These are phyloP conservation scores for Dromas ardeola DNA, from an alignment of 2,113 vertebrate genomes.

Conservation along the genomic window DNA sequence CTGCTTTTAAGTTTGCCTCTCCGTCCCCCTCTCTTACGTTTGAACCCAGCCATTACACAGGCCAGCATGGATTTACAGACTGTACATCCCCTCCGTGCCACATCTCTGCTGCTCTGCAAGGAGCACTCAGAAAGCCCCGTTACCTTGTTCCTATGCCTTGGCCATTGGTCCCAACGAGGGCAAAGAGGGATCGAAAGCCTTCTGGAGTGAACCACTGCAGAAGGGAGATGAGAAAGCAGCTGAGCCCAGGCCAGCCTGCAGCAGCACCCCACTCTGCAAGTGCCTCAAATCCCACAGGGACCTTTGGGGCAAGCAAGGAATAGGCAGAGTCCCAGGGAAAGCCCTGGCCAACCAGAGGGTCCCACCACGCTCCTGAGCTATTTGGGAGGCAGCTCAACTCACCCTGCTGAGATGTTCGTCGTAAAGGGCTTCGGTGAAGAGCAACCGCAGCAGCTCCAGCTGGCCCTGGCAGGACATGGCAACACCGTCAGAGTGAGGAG, in stretches of 20 bases:
- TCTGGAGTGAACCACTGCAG: slow-evolving; percentile 94
- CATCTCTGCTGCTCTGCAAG: not conserved
- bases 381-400: slow-evolving; percentile 24
- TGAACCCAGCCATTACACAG: not conserved
- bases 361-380: not conserved
- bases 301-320: not conserved
- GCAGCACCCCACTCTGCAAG: not conserved
- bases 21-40: accelerated
- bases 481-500: not conserved
- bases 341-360: not conserved
- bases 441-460: slow-evolving; percentile 83
- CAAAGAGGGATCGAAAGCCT: slow-evolving; percentile 94
- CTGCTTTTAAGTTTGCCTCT: not conserved
- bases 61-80: not conserved
- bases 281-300: not conserved
- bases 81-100: not conserved
- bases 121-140: not conserved
- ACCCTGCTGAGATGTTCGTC: slow-evolving; percentile 90
- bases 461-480: slow-evolving; percentile 80
- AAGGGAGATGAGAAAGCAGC: not conserved
- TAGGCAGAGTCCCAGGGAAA: not conserved
- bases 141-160: slow-evolving; percentile 98
- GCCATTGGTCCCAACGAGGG: slow-evolving; percentile 94
- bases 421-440: slow-evolving; percentile 88
- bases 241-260: not conserved